A percentile compares a stretch with the other conserved stretches of the same genome.
Evolutionary conservation across 2,888 invertebrate species (phyloP).

Genomic region (Hedya salicella): DNA sequence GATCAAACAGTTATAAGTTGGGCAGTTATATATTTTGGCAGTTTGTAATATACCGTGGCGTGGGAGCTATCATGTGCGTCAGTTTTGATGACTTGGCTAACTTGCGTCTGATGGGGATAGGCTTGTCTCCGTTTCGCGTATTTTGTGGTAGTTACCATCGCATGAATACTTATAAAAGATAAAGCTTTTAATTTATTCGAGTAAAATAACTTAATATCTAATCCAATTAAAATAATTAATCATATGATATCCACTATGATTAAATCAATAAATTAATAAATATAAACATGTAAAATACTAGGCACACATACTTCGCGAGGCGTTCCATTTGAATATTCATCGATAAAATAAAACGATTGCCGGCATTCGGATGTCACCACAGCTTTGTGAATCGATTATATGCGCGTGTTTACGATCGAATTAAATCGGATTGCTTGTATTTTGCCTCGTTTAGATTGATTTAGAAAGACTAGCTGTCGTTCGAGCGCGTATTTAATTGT

Average conservation of each 20-base stretch:
- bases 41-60: no score
- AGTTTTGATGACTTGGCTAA: no score
- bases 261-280: constrained; percentile 44
- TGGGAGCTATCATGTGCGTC: no score
- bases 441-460: constrained; percentile 46
- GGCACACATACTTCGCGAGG: constrained; percentile 30
- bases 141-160: no score
- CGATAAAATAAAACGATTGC: constrained; percentile 48
- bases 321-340: constrained; percentile 55
- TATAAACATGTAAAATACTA: constrained; percentile 19
- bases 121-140: no score
- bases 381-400: constrained; percentile 68
- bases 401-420: constrained; percentile 75
- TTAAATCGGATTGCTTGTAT: constrained; percentile 76
- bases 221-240: no score
- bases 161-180: no score
- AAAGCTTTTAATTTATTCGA: no score
- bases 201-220: no score
- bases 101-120: no score
- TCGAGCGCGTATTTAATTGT: constrained; percentile 38
- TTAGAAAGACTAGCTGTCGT: constrained; percentile 40
- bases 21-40: no score
- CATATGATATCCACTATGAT: background rate
- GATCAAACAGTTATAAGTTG: no score
- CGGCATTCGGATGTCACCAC: constrained; percentile 58